Evolutionary conservation across 2,113 vertebrate genomes (phyloP).

Genomic region (Mormoops blainvillei): DNA sequence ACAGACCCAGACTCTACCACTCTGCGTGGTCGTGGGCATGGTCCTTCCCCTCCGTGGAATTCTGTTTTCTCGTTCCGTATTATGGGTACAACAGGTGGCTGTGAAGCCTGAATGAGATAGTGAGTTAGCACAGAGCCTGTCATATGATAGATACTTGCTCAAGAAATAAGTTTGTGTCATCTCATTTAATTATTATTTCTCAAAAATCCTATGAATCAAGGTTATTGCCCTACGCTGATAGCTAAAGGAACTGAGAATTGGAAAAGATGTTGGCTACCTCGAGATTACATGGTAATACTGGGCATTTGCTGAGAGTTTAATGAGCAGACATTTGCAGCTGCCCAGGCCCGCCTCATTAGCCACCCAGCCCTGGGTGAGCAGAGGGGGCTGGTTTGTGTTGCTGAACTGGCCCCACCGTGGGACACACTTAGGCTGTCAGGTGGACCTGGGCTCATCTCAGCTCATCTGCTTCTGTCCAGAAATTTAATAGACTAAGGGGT

Average conservation of each 20-base stretch:
- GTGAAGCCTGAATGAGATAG: not conserved
- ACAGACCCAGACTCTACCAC: not conserved
- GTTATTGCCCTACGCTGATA: not conserved
- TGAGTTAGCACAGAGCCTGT: not conserved
- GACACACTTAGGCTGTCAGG: not conserved
- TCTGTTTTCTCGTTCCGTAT: not conserved
- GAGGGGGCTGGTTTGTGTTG: accelerated
- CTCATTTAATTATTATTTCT: not conserved
- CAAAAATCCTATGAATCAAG: not conserved
- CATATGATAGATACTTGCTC: not conserved
- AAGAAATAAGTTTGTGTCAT: not conserved
- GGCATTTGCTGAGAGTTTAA: not conserved
- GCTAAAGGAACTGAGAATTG: not conserved
- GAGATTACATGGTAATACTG: not conserved
- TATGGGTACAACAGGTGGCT: not conserved
- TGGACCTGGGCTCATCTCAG: not conserved
- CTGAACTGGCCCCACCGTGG: not conserved
- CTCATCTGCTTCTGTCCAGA: not conserved
- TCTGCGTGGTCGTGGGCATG: too few relatives aligned
- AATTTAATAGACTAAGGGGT: not conserved
- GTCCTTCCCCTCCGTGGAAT: not conserved
- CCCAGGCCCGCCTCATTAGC: not conserved
- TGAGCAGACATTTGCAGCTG: not conserved
- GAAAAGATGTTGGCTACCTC: not conserved
- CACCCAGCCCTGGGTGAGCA: not conserved